Base-by-base conservation (phyloP, 2,888 invertebrate species). In the Polia nebulosa region DNA sequence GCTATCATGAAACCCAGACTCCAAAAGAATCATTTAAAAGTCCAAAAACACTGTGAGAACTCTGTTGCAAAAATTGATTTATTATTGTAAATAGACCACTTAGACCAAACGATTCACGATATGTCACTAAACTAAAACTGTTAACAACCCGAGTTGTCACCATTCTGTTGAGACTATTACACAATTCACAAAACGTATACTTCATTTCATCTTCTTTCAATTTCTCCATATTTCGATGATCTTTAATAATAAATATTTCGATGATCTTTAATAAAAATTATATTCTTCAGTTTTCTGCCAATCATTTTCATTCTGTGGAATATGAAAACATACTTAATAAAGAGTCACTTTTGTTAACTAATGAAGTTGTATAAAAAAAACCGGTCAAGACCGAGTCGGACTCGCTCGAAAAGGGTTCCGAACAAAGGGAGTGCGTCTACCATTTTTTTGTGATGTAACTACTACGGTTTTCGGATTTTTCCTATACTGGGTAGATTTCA, bases 51-150 rank as follows among this genome's bases (percentile, higher is more conserved):
- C 89, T 84, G 88, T 85, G 86, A 84, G 87, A 92, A 91, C 90
- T 91, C 88, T 90, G 91, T 90, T 90, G 90, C 85, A 89, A 85
- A 88, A 85, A 71, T 64, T 73, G 78, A 84, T 90, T 87, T 90
- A 90, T 75, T 87, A 73, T 52, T 73, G 66, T 77, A 70, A 73
- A 45, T 47, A 70, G 51, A 79, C 58, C 58, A 58, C 57, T 44
- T 41, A 20, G 45, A 55, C 61, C 57, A 72, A 65, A 76, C 58
- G 34, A 58, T 64, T 49, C 49, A 79, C 62, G 9, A 15, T 41
- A 47, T 8, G 4, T 41, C 51, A 65, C 59, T 52, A 49, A 39
- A 78, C 55, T 67, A 56, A 47, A 51, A 59, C 44, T 55, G 27
- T 41, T 34, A 13, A 63, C 53, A 29, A 25, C 47, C 72, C 58